Evolutionary conservation across 2,888 invertebrate species (phyloP), one percentile per base, ranked within the genome.

Genomic region (Luperina nickerlii): DNA sequence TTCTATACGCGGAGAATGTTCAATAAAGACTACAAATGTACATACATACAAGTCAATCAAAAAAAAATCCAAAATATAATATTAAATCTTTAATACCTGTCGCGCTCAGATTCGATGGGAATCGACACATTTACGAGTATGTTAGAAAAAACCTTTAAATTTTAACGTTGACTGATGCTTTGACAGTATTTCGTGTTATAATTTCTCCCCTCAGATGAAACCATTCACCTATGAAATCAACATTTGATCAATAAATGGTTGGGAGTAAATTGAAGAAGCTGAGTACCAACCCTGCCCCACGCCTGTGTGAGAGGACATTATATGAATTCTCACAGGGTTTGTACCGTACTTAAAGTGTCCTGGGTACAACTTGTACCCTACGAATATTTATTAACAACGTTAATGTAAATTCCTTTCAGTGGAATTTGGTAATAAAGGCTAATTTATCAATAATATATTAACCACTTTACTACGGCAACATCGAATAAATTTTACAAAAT

Each of bases 161-260:
- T 42, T 60, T 66, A 42, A 38, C 7, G 15, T 74, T 20, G 11
- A 3, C 32, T 45, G 79, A 67, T 57, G 2, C 15, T 32, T 60
- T 32, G 18, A 24, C 9, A 24, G 24, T 0, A 51, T 80, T 63
- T 54, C 20, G 3, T 38, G 18, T 45, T 15, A 27, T 57, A 15
- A 15, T 27, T 67, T 73, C 15, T 73, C 51, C 60, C 27, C 13
- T 51, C 38, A 45, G 27, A 71, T 60, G 8, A n/a, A 70, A 42
- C 24, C 62, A 62, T 24, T 79, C 66, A 66, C 48, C 73, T 57
- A 70, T 83, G 75, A 74, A 80, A 76, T 63, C 27, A 84, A 54
- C 20, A 74, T 74, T 70, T 84, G 32, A 60, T 71, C 67, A 74
- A n/a, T 32, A 66, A 67, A 38, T 38, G 5, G 9, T 66, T 27